Percentiles rank a stretch among this genome's conserved stretches.
Conservation (phyloP, 2,888 invertebrate genomes). For the Hololepta plana region DNA sequence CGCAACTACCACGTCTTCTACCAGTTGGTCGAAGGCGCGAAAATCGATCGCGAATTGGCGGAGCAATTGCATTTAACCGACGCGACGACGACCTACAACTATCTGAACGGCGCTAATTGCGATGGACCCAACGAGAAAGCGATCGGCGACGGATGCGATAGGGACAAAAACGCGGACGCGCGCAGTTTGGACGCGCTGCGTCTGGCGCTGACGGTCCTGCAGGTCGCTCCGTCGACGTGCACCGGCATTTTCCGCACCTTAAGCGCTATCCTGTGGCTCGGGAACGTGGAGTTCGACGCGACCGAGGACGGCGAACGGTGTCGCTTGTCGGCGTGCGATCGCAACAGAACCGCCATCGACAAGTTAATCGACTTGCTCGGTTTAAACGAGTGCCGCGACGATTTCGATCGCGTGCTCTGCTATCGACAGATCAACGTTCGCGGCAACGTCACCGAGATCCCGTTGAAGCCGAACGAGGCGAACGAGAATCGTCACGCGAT, state of each 20-base stretch:
- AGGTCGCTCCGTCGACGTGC: slow-evolving; percentile 70
- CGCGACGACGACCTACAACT: slow-evolving; percentile 59
- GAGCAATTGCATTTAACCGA: slow-evolving; percentile 55
- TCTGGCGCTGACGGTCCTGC: slow-evolving; percentile 74
- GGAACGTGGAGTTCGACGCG: slow-evolving; percentile 72
- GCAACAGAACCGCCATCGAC: too few species aligned
- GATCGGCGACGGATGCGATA: too few species aligned
- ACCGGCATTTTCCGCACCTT: slow-evolving; percentile 78
- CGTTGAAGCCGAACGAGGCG: slow-evolving; percentile 70
- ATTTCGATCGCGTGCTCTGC: too few species aligned
- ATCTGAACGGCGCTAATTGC: slow-evolving; percentile 67
- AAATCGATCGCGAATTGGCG: slow-evolving; percentile 59
- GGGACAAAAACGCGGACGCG: slow-evolving; percentile 48
- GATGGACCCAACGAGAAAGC: too few species aligned
- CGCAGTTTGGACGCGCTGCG: slow-evolving; percentile 67
- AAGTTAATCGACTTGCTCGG: too few species aligned
- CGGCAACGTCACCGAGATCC: slow-evolving; percentile 85
- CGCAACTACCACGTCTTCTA: slow-evolving; percentile 87
- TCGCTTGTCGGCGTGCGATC: slow-evolving; percentile 48
- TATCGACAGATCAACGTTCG: slow-evolving; percentile 86
- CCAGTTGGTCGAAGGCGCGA: slow-evolving; percentile 74
- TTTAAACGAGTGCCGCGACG: too few species aligned
- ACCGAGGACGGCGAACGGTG: slow-evolving; percentile 77
- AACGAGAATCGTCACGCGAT: slow-evolving; percentile 79
- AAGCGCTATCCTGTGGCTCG: slow-evolving; percentile 80